Conservation (phyloP, 2,113 vertebrate species). For the Rhinolophus sinicus region DNA sequence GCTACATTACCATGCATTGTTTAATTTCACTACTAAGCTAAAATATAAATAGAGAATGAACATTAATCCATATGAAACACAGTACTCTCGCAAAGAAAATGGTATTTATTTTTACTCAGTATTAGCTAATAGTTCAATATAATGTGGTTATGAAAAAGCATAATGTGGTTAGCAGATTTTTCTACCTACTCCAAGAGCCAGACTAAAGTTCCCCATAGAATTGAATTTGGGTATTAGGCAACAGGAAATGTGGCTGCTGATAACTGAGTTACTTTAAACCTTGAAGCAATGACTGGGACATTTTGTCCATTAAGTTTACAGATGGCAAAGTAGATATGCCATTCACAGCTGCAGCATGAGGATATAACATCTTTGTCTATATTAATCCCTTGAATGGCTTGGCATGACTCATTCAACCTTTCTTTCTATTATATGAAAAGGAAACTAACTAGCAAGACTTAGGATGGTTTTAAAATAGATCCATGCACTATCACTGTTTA, state of each 20-base stretch:
- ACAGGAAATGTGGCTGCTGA: slow-evolving; percentile 83
- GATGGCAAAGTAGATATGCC: slow-evolving; percentile 83
- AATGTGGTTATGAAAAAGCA: slow-evolving; percentile 63
- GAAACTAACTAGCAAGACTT: slow-evolving; percentile 77
- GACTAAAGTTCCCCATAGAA: slow-evolving; percentile 71
- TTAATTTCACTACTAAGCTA: slow-evolving; percentile 69
- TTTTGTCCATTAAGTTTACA: slow-evolving; percentile 83
- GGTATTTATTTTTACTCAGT: slow-evolving; percentile 52
- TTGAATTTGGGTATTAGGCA: slow-evolving; percentile 81
- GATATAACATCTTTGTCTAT: slow-evolving; percentile 85
- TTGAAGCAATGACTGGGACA: slow-evolving; percentile 79
- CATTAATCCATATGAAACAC: slow-evolving; percentile 67
- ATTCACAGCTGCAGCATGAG: slow-evolving; percentile 82
- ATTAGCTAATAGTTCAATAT: slow-evolving; percentile 70
- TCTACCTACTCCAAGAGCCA: slow-evolving; percentile 76
- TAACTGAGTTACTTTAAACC: slow-evolving; percentile 77
- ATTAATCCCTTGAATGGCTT: slow-evolving; percentile 84
- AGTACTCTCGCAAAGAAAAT: slow-evolving; percentile 68
- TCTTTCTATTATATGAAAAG: slow-evolving; percentile 78
- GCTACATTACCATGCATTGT: slow-evolving; percentile 53
- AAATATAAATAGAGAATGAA: slow-evolving; percentile 75
- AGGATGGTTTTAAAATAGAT: slow-evolving; percentile 78
- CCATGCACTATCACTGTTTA: slow-evolving; percentile 1
- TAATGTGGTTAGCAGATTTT: slow-evolving; percentile 69
- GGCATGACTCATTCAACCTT: slow-evolving; percentile 85